Evolutionary conservation across 23 tunicate genomes (phyloP).

Genomic region (Clavelina lepadiformis): DNA sequence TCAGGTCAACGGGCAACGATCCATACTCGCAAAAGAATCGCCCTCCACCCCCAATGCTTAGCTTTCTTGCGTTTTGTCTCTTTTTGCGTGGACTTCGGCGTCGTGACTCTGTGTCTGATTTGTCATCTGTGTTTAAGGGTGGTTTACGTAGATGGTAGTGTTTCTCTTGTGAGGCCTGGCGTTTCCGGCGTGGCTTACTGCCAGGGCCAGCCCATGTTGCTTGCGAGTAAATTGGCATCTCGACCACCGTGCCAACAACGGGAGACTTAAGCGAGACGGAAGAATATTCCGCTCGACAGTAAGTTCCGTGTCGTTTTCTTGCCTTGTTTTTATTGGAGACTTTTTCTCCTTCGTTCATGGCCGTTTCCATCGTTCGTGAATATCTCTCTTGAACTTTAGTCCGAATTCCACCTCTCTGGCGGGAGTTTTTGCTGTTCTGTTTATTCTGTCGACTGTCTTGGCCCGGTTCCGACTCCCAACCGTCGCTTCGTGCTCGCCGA

Average conservation of each 20-base stretch:
- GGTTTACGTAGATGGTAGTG: no score
- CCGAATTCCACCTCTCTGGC: not conserved
- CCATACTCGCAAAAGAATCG: slow-evolving; percentile 50
- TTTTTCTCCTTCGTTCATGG: no score
- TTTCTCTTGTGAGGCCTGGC: not conserved
- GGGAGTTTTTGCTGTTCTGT: not conserved
- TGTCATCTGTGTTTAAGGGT: no score
- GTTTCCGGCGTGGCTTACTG: not conserved
- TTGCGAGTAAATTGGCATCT: slow-evolving; percentile 70
- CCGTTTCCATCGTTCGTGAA: no score
- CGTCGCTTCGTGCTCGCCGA: slow-evolving; percentile 34
- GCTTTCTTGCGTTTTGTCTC: slow-evolving; percentile 11
- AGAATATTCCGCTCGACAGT: no score
- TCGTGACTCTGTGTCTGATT: no score
- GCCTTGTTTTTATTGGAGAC: no score
- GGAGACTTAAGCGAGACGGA: slow-evolving; percentile 44
- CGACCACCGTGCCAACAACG: slow-evolving; percentile 32
- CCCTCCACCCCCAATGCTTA: slow-evolving; percentile 64
- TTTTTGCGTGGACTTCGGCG: no score
- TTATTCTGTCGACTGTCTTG: not conserved
- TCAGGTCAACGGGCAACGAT: slow-evolving; percentile 45
- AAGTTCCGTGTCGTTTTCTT: no score
- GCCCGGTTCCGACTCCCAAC: slow-evolving; percentile 52
- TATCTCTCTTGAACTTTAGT: no score
- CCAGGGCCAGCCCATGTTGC: slow-evolving; percentile 68